phyloP scores from a whole-genome alignment of 2,797 vertebrate species.

The Dipus sagitta region DNA sequence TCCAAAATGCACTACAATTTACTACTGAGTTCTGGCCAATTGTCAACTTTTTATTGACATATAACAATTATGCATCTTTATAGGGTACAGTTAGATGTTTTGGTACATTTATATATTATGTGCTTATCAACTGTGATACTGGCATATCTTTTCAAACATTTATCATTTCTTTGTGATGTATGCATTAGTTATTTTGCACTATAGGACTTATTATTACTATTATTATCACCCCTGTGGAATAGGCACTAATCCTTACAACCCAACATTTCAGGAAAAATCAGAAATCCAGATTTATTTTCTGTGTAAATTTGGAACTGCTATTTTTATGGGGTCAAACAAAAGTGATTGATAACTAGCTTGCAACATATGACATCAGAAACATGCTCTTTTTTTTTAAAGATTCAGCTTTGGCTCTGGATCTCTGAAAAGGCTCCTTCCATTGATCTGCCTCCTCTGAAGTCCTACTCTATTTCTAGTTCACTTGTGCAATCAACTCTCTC shows the following conservation, averaged over 20 bases:
- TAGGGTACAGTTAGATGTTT: neutral
- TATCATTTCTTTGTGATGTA: neutral
- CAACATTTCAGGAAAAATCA: slow-evolving; percentile 7
- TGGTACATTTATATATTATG: neutral
- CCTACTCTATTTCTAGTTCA: slow-evolving; percentile 28
- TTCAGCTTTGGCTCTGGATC: neutral
- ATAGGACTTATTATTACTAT: neutral
- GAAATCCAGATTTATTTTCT: slow-evolving; percentile 27
- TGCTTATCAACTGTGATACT: neutral
- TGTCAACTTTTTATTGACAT: neutral
- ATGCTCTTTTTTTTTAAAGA: slow-evolving; percentile 19
- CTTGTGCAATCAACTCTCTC: slow-evolving; percentile 6
- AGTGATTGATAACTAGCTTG: neutral
- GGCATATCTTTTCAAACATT: neutral
- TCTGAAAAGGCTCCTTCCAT: slow-evolving; percentile 50
- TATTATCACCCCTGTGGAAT: neutral
- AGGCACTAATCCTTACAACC: neutral
- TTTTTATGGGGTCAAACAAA: slow-evolving; percentile 37
- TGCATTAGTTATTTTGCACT: neutral
- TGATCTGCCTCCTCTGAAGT: slow-evolving; percentile 35
- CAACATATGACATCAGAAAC: slow-evolving; percentile 42
- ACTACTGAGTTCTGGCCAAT: slow-evolving; percentile 2
- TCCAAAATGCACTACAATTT: neutral
- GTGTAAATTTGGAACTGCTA: slow-evolving; percentile 24
- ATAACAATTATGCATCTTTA: neutral